Evolutionary conservation across 2,113 vertebrate species (phyloP).

Genomic region (Lates calcarifer): DNA sequence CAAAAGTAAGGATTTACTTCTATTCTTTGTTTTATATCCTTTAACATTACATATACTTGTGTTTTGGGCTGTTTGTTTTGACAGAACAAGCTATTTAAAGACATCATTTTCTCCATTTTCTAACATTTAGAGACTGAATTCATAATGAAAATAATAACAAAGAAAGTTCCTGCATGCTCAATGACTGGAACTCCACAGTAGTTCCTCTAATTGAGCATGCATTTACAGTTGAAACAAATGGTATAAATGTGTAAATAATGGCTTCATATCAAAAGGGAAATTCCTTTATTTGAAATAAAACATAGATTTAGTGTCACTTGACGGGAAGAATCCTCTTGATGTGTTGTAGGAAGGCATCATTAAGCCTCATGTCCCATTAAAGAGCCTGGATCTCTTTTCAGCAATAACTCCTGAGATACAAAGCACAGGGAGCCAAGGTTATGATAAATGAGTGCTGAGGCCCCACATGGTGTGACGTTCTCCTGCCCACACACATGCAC

Average conservation of each 20-base stretch:
- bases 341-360: slow-evolving; percentile 12
- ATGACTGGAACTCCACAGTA: background rate
- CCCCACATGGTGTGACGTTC: slow-evolving; percentile 35
- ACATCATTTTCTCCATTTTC: background rate
- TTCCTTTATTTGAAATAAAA: slow-evolving; percentile 53
- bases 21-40: background rate
- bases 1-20: background rate
- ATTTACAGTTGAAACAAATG: slow-evolving; percentile 9
- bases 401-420: slow-evolving; percentile 27
- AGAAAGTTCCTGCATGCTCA: too few species aligned
- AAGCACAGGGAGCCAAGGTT: slow-evolving; percentile 34
- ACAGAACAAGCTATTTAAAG: background rate
- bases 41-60: background rate
- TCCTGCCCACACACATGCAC: slow-evolving; percentile 42
- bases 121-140: background rate
- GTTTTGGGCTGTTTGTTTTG: background rate
- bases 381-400: slow-evolving; percentile 30
- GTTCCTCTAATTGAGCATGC: background rate
- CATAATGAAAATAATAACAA: background rate
- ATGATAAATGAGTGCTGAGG: slow-evolving; percentile 40
- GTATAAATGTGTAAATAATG: slow-evolving; percentile 27
- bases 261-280: slow-evolving; percentile 22
- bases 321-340: slow-evolving; percentile 36
- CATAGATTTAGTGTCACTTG: slow-evolving; percentile 24
- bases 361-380: slow-evolving; percentile 13